A percentile compares a stretch with the other conserved stretches of the same genome.
Conservation (phyloP, 2,113 vertebrate species). For the Collichthys lucidus region DNA sequence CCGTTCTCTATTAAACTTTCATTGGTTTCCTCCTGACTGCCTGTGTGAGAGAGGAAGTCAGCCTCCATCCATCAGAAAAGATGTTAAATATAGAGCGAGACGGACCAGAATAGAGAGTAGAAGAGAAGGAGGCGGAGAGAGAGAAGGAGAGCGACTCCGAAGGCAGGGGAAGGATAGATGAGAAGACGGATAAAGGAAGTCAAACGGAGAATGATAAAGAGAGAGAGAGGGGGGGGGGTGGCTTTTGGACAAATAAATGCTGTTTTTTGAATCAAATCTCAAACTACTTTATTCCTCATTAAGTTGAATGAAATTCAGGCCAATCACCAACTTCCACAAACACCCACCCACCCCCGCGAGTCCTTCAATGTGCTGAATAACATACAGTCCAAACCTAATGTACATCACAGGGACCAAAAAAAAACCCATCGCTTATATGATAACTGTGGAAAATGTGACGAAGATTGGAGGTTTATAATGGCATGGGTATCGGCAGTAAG, state of each 20-base stretch:
- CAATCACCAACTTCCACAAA: not conserved
- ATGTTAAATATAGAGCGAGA: conserved; percentile 78
- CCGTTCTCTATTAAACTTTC: conserved; percentile 77
- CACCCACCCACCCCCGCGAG: not conserved
- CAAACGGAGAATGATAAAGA: conserved; percentile 15
- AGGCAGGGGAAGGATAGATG: conserved; percentile 36
- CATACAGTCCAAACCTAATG: not conserved
- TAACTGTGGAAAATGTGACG: not conserved
- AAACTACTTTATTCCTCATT: no score
- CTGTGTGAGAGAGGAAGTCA: conserved; percentile 59
- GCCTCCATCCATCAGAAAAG: conserved; percentile 74
- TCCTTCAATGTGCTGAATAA: not conserved
- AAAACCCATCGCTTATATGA: not conserved
- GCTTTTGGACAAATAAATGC: no score
- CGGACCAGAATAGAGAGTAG: conserved; percentile 69
- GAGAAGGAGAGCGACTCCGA: conserved; percentile 1
- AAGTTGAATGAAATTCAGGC: conserved; percentile 24
- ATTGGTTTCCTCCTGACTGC: conserved; percentile 71
- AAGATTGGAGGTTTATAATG: not conserved
- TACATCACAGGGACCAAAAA: not conserved
- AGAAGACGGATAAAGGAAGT: conserved; percentile 42
- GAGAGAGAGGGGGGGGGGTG: no score
- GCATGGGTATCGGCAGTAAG: not conserved
- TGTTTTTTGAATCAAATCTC: no score
- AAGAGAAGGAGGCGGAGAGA: conserved; percentile 22